A percentile compares a stretch with the other conserved stretches of the same genome.
Conservation (phyloP, 2,888 invertebrate species). For the Cephus runcator region DNA sequence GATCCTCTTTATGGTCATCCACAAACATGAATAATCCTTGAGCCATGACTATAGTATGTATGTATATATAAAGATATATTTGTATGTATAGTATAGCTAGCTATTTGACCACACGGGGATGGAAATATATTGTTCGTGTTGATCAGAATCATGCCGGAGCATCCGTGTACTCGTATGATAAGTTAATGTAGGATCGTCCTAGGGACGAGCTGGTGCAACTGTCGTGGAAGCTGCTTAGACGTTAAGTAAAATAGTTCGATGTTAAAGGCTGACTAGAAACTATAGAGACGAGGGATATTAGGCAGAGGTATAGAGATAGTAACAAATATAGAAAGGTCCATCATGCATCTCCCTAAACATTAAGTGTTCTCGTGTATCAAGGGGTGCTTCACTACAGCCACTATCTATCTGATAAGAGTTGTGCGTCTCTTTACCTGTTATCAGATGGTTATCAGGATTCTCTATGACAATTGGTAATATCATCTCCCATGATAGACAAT, state of each 20-base stretch:
- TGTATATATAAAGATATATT: no score
- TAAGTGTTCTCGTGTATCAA: constrained; percentile 16
- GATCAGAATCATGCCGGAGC: no score
- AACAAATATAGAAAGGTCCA: constrained; percentile 40
- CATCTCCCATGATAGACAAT: neutral
- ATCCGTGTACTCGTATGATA: neutral
- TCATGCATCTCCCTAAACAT: constrained; percentile 54
- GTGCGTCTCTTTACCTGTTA: no score
- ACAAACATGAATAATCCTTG: neutral
- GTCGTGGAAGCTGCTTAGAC: neutral
- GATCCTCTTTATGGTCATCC: neutral
- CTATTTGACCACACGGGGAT: neutral
- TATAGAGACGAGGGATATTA: constrained; percentile 14
- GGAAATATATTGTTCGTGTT: neutral
- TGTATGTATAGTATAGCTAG: no score
- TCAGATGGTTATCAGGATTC: neutral
- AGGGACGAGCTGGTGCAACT: neutral
- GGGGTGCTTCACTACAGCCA: neutral
- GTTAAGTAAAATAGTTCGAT: neutral
- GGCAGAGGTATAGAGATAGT: constrained; percentile 28
- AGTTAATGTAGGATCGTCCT: neutral
- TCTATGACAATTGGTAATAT: neutral
- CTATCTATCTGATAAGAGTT: neutral
- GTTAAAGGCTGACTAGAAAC: neutral
- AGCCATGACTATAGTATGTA: neutral